Conservation (phyloP, 1,140 invertebrate species). For the Saccostrea glomerata region DNA sequence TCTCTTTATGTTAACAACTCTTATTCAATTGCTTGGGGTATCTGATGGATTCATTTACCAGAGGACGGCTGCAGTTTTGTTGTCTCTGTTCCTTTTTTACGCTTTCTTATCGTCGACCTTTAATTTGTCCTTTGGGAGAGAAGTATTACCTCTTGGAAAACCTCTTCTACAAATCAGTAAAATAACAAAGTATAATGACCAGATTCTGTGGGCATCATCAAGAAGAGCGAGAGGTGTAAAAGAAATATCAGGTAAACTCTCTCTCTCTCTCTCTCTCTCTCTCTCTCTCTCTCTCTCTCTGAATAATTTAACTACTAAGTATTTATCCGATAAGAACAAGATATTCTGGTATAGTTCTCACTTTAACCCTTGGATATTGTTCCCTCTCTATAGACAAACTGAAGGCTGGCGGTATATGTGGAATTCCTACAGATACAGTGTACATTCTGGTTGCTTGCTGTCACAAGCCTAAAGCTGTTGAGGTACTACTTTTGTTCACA, state of each 20-base stretch:
- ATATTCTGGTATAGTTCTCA: not conserved
- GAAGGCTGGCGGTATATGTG: slow-evolving; percentile 69
- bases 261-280: not conserved
- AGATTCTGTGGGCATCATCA: slow-evolving; percentile 64
- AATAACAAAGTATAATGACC: slow-evolving; percentile 60
- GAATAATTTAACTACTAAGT: not conserved
- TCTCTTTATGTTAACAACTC: slow-evolving; percentile 62
- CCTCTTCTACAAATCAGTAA: slow-evolving; percentile 67
- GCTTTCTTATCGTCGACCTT: slow-evolving; percentile 63
- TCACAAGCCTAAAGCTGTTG: slow-evolving; percentile 66
- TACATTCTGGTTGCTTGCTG: slow-evolving; percentile 68
- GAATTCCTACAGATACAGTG: slow-evolving; percentile 69
- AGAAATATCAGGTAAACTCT: slow-evolving; percentile 64
- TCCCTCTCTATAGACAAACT: slow-evolving; percentile 61
- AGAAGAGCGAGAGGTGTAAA: slow-evolving; percentile 65
- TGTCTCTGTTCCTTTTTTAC: slow-evolving; percentile 65
- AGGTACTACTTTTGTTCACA: slow-evolving; percentile 50
- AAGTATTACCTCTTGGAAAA: slow-evolving; percentile 66
- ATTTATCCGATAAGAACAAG: not conserved
- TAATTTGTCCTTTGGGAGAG: slow-evolving; percentile 58
- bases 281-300: not conserved
- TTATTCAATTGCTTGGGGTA: slow-evolving; percentile 54
- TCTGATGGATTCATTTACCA: slow-evolving; percentile 57
- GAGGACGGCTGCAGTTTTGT: slow-evolving; percentile 60
- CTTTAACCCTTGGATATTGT: not conserved